Evolutionary conservation across 92 coral and sea anemone species (phyloP).

Genomic region (Palythoa grandis): DNA sequence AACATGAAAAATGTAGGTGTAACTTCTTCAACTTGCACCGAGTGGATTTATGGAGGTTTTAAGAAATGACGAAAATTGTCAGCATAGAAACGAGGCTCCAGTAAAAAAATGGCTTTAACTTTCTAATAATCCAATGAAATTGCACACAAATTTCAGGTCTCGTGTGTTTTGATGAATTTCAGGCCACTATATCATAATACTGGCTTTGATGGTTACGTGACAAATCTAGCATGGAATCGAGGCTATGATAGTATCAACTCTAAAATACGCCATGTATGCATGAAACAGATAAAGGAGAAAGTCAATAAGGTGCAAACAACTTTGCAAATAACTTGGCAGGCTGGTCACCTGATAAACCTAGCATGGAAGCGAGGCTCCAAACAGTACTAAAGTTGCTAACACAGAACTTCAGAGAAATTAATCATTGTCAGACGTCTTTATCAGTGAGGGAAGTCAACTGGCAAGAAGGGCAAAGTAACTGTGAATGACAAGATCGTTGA

Average conservation of each 20-base stretch:
- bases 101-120: no score
- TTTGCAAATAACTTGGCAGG: background rate
- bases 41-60: conserved; percentile 1
- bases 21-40: conserved; percentile 1
- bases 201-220: conserved; percentile 1
- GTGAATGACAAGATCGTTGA: no score
- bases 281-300: conserved; percentile 2
- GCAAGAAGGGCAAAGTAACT: no score
- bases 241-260: background rate
- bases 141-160: no score
- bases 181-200: background rate
- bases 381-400: background rate
- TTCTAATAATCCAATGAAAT: no score
- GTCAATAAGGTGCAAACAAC: background rate
- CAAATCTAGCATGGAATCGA: no score
- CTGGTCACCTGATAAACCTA: background rate
- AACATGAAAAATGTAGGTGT: background rate
- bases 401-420: background rate
- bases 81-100: no score
- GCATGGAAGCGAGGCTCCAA: background rate
- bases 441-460: background rate
- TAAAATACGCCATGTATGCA: background rate
- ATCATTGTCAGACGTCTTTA: background rate
- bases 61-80: no score
- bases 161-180: no score